Conservation (phyloP, 2,113 vertebrate genomes). For the Sminthopsis crassicaudata region DNA sequence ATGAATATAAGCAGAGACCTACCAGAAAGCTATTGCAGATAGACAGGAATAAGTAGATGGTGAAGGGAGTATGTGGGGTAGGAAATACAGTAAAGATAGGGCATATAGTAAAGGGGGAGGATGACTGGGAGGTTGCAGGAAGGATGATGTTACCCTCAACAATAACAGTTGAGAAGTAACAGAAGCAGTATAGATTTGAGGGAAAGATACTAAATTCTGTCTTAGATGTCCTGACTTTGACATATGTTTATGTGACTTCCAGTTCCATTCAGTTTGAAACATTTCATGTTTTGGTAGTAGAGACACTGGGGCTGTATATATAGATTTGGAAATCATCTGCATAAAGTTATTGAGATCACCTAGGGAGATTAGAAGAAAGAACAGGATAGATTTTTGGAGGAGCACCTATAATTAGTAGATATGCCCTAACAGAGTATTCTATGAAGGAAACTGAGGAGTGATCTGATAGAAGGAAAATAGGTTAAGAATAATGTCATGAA, state of each 20-base stretch:
- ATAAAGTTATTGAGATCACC: not conserved
- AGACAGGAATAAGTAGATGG: not conserved
- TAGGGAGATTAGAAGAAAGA: not conserved
- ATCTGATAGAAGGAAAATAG: not conserved
- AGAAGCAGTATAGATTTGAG: not conserved
- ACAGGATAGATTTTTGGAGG: not conserved
- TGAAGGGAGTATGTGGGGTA: not conserved
- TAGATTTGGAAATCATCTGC: not conserved
- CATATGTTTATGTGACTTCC: not conserved
- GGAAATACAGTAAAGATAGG: not conserved
- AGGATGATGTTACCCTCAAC: not conserved
- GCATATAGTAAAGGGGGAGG: not conserved
- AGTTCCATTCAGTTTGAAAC: not conserved
- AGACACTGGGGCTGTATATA: not conserved
- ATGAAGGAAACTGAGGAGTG: not conserved
- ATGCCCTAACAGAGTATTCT: not conserved
- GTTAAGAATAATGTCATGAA: not conserved
- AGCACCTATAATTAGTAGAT: not conserved
- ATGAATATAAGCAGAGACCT: not conserved
- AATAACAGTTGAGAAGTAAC: not conserved
- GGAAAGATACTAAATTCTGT: not conserved
- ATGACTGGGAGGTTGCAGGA: not conserved
- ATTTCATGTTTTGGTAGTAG: not conserved
- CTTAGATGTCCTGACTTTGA: not conserved
- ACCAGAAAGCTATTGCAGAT: not conserved